These are phyloP conservation scores for Callipepla californica DNA, from an alignment of 2,113 vertebrate species.

Conservation along the genomic window DNA sequence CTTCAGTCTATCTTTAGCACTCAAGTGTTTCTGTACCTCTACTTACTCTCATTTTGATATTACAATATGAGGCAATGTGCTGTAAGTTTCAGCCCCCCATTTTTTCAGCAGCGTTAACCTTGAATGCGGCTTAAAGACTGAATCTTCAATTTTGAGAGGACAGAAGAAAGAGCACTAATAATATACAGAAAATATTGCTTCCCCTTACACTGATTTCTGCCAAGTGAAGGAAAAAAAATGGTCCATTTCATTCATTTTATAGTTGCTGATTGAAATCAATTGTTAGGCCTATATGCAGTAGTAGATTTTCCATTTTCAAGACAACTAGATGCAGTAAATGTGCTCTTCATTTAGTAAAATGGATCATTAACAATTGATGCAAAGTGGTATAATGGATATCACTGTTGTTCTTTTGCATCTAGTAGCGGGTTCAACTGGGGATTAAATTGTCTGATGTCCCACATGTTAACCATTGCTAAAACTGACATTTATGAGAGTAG, in stretches of 20 bases:
- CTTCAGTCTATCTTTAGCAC: background rate
- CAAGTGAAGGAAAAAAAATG: background rate
- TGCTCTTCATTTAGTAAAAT: conserved; percentile 31
- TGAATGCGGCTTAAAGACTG: background rate
- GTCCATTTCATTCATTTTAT: background rate
- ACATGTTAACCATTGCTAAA: conserved; percentile 60
- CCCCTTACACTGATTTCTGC: background rate
- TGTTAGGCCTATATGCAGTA: background rate
- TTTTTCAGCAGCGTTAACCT: background rate
- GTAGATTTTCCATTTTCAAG: conserved; percentile 4
- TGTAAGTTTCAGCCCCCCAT: background rate
- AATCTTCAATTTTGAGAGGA: background rate
- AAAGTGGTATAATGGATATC: background rate
- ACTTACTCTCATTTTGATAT: background rate
- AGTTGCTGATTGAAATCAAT: background rate
- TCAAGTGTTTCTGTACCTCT: background rate
- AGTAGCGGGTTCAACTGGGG: conserved; percentile 36
- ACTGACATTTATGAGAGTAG: conserved; percentile 55
- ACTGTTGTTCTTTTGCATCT: conserved; percentile 37
- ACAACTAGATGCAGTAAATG: background rate
- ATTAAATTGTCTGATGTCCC: conserved; percentile 62
- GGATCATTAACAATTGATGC: conserved; percentile 32
- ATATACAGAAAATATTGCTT: background rate
- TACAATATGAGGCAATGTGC: background rate
- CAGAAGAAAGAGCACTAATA: background rate